A percentile compares a stretch with the other conserved stretches of the same genome.
Evolutionary conservation across 2,113 vertebrate species (phyloP).

Genomic region (Grammomys surdaster): DNA sequence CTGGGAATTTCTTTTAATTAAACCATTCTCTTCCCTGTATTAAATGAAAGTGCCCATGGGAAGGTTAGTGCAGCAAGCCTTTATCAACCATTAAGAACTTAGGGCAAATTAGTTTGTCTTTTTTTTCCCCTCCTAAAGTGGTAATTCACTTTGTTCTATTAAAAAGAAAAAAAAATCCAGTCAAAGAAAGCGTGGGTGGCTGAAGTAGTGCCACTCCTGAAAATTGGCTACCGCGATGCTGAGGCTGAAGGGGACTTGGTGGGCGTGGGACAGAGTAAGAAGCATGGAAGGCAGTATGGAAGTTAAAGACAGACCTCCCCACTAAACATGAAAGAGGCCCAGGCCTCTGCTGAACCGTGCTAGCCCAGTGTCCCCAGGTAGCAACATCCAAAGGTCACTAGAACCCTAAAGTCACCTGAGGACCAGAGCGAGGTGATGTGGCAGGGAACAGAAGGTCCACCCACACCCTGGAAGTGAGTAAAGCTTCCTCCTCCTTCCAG

Average conservation of each 20-base stretch:
- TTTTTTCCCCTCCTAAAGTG: not conserved
- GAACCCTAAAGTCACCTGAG: not conserved
- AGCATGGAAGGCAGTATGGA: not conserved
- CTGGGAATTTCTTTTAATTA: slow-evolving; percentile 72
- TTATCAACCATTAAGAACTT: slow-evolving; percentile 73
- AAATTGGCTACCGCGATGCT: not conserved
- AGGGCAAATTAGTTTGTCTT: slow-evolving; percentile 65
- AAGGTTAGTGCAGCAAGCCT: slow-evolving; percentile 70
- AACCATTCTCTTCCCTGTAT: slow-evolving; percentile 64
- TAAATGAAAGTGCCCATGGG: slow-evolving; percentile 69
- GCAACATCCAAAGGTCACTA: not conserved
- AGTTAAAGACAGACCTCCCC: not conserved
- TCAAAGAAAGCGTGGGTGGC: not conserved
- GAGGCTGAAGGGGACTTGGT: not conserved
- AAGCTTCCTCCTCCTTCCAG: not conserved
- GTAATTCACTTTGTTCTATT: slow-evolving; percentile 52
- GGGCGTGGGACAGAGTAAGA: not conserved
- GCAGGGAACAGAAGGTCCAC: not conserved
- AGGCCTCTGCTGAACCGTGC: not conserved
- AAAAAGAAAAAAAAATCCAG: not conserved
- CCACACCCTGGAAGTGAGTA: not conserved
- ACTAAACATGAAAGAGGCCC: not conserved
- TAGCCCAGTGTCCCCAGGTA: not conserved
- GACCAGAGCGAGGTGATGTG: not conserved
- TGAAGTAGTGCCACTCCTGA: not conserved